Evolutionary conservation across 2,113 vertebrate genomes (phyloP).

Genomic region (Nannospalax galili): DNA sequence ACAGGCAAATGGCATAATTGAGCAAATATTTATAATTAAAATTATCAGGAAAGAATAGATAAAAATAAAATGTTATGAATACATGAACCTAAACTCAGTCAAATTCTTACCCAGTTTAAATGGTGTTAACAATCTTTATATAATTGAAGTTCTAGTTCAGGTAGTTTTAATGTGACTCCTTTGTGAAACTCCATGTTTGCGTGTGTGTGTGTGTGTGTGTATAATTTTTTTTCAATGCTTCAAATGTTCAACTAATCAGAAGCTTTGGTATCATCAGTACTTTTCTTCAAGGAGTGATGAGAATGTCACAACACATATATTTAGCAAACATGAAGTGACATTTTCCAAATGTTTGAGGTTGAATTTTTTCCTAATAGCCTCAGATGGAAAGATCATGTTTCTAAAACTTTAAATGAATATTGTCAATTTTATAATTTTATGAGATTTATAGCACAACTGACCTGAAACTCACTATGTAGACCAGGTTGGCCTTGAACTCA

Average conservation of each 20-base stretch:
- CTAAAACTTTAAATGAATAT: neutral
- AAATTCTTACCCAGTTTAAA: neutral
- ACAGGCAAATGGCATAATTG: neutral
- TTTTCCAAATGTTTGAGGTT: neutral
- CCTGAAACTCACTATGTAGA: too few species aligned
- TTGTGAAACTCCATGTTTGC: neutral
- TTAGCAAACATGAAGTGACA: constrained; percentile 34
- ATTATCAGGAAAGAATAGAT: neutral
- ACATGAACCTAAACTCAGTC: neutral
- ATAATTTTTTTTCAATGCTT: neutral
- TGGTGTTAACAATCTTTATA: neutral
- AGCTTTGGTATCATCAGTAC: neutral
- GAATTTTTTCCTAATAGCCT: neutral
- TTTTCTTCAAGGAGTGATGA: neutral
- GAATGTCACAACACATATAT: neutral
- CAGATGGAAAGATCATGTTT: neutral
- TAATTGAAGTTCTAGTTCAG: neutral
- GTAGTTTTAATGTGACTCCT: neutral
- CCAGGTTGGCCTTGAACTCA: too few species aligned
- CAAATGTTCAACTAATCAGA: neutral
- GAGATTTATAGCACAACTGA: neutral
- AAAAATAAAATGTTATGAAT: neutral
- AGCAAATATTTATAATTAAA: constrained; percentile 24
- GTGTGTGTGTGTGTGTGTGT: neutral
- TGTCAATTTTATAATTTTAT: neutral